Evolutionary conservation across 2,888 invertebrate species (phyloP), one percentile per base, ranked within the genome.

Genomic region (Drosophila fulvimacula): DNA sequence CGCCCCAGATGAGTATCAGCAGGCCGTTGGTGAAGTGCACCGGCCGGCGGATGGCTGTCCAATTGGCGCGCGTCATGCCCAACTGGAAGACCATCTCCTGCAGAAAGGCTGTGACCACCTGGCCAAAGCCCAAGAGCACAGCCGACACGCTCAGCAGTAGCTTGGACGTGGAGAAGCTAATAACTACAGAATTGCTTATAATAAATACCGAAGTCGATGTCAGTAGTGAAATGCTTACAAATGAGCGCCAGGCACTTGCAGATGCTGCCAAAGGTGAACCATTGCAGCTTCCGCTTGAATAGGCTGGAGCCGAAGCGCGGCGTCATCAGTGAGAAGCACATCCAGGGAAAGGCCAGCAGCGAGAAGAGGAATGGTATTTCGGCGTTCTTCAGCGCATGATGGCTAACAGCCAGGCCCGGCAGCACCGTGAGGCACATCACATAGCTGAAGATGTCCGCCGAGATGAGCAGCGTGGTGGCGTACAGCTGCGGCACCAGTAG

Each of bases 291-390:
- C 13, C 88, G 86, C 56, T 92, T 92, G 59, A 90, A 89, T 5
- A 92, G 83, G 9, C 90, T 91, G 0, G 85, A 88, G 1, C 92
- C 92, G 63, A 92, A 92, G 10, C 92, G 90, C 1, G 92, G 92
- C 24, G 92, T 92, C 92, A 92, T 92, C 77, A 92, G 74, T 1
- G 92, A 91, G 68, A 92, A 92, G 76, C 92, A 92, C 92, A 92
- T 92, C 92, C 92, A 92, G 1, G 92, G 92, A 64, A 92, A 92
- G n/a, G 92, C 92, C n/a, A 92, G 75, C 58, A 92, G 71, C 0
- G 92, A 92, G 71, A 92, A 92, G 15, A 92, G 80, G 63, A 92
- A 92, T 10, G 92, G 92, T 55, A 92, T 92, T 71, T 92, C 92
- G 2, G 92, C 92, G 63, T 91, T 91, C 60, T 92, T 92, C n/a